phyloP scores from a whole-genome alignment of 2,797 vertebrate species.

The Coranthus polyacanthus region DNA sequence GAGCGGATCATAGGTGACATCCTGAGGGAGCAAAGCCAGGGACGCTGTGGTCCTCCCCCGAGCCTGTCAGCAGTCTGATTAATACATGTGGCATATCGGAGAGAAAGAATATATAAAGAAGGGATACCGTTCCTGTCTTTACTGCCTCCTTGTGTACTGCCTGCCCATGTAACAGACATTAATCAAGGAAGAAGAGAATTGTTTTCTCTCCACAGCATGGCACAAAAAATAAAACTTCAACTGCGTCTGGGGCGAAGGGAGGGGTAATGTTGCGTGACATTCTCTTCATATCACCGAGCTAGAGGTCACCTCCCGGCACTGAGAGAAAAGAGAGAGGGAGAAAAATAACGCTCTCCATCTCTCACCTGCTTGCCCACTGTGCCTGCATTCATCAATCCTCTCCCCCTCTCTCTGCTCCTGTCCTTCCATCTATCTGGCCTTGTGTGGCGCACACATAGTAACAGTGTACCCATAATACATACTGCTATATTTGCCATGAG shows the following conservation, averaged over 20 bases:
- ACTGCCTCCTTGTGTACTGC: conserved; percentile 43
- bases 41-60: conserved; percentile 25
- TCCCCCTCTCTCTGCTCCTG: conserved; percentile 21
- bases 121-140: conserved; percentile 41
- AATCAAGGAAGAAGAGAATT: conserved; percentile 73
- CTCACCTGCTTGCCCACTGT: conserved; percentile 72
- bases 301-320: conserved; percentile 78
- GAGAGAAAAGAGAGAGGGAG: conserved; percentile 43
- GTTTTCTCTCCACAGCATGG: conserved; percentile 67
- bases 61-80: conserved; percentile 49
- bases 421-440: conserved; percentile 56
- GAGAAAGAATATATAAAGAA: conserved; percentile 42
- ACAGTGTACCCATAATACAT: conserved; percentile 16
- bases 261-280: conserved; percentile 81
- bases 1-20: conserved; percentile 46
- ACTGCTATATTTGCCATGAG: conserved; percentile 26
- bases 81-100: conserved; percentile 58
- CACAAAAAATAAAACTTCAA: conserved; percentile 77
- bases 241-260: conserved; percentile 64
- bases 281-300: conserved; percentile 80
- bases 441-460: conserved; percentile 28
- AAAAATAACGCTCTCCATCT: conserved; percentile 65
- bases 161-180: conserved; percentile 66
- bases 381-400: conserved; percentile 67
- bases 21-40: conserved; percentile 28